Conservation (phyloP, 2,888 invertebrate species). For the Andrena marginata region DNA sequence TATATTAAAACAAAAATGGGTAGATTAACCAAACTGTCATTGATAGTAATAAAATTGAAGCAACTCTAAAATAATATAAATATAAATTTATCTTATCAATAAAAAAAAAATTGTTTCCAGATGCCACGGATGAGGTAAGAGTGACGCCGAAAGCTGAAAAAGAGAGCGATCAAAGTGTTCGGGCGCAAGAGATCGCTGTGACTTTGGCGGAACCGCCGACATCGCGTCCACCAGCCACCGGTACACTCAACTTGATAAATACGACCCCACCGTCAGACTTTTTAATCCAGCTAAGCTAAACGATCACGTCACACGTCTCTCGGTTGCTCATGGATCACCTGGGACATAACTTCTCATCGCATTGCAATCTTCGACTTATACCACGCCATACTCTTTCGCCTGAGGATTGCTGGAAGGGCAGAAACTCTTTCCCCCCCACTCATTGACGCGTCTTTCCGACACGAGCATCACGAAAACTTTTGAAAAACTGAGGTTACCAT, state of each 20-base stretch:
- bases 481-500: conserved; percentile 5
- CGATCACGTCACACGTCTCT: conserved; percentile 45
- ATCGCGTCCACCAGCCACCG: conserved; percentile 65
- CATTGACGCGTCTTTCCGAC: conserved; percentile 1
- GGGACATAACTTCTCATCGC: conserved; percentile 55
- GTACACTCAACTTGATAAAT: conserved; percentile 71
- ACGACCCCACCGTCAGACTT: conserved; percentile 56
- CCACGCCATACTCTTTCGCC: conserved; percentile 7
- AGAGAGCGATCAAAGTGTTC: conserved; percentile 77
- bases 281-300: conserved; percentile 65
- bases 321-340: conserved; percentile 47
- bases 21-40: no score
- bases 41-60: no score
- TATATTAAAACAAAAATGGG: no score
- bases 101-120: conserved; percentile 44
- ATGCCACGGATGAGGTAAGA: conserved; percentile 32
- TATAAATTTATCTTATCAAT: no score
- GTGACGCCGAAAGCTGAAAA: conserved; percentile 21
- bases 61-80: no score
- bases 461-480: conserved; percentile 11
- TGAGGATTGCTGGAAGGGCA: neutral
- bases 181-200: conserved; percentile 81
- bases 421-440: conserved; percentile 13
- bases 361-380: conserved; percentile 46
- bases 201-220: conserved; percentile 79